Percentiles rank a stretch among this genome's conserved stretches.
These are phyloP conservation scores for Drosophila niveifrons DNA, from an alignment of 2,888 invertebrate genomes.

Conservation along the genomic window DNA sequence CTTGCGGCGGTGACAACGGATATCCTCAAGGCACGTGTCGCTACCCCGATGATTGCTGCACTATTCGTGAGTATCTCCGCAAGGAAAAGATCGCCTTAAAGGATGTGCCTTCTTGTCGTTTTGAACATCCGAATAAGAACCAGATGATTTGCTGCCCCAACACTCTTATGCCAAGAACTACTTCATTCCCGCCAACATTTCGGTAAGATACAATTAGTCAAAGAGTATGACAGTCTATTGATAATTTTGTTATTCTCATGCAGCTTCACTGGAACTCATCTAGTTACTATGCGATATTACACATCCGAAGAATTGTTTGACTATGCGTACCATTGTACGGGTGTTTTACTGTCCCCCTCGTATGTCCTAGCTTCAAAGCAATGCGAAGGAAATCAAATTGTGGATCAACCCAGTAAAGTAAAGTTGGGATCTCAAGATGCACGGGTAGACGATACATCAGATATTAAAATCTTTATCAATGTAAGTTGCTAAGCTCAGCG, in stretches of 20 bases:
- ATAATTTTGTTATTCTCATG: neutral
- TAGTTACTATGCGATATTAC: neutral
- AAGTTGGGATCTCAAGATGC: neutral
- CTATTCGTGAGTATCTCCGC: no score
- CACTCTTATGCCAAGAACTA: neutral
- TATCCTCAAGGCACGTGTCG: no score
- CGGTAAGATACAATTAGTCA: neutral
- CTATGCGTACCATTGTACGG: slow-evolving; percentile 34
- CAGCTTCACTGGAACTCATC: neutral
- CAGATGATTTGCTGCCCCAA: neutral
- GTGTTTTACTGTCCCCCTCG: slow-evolving; percentile 16
- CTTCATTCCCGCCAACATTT: neutral
- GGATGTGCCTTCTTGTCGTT: neutral
- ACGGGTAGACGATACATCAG: neutral
- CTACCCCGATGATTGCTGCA: no score
- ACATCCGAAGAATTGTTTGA: neutral
- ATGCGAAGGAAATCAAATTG: slow-evolving; percentile 8
- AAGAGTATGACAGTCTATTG: neutral
- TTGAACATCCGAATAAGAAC: neutral
- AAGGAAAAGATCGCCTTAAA: no score
- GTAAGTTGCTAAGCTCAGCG: neutral
- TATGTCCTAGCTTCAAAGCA: slow-evolving; percentile 19
- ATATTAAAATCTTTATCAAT: neutral
- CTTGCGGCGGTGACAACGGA: no score
- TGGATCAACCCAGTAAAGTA: neutral